phyloP scores from a whole-genome alignment of 2,888 invertebrate genomes.

The Aromia moschata region DNA sequence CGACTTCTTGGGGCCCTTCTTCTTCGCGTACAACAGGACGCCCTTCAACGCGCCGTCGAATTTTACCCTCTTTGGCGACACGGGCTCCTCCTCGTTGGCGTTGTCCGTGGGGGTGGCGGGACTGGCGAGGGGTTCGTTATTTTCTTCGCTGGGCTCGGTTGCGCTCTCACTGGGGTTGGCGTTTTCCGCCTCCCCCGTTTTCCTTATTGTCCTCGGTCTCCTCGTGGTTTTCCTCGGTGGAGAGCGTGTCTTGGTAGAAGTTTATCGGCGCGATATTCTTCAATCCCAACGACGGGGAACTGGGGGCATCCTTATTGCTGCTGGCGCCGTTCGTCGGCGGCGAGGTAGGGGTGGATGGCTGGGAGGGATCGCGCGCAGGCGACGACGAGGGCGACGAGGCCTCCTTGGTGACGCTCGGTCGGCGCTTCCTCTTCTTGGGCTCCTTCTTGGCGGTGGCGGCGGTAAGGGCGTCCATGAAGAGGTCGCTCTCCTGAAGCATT shows the following conservation, averaged over 20 bases:
- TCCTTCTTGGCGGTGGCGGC: constrained; percentile 78
- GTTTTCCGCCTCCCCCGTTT: constrained; percentile 59
- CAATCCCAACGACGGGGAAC: constrained; percentile 57
- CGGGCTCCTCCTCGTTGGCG: constrained; percentile 61
- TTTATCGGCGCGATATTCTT: constrained; percentile 70
- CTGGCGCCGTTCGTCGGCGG: constrained; percentile 41
- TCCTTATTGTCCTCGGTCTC: constrained; percentile 57
- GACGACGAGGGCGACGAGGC: constrained; percentile 62
- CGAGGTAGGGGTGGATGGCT: constrained; percentile 40
- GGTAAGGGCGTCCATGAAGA: constrained; percentile 92
- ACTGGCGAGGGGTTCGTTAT: constrained; percentile 37
- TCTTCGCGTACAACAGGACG: constrained; percentile 77
- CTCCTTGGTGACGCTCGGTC: constrained; percentile 76
- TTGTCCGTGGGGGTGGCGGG: constrained; percentile 52
- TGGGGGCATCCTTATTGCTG: constrained; percentile 42
- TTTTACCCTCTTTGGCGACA: constrained; percentile 37
- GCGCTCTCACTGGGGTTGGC: constrained; percentile 52
- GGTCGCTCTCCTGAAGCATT: constrained; percentile 87
- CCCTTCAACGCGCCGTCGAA: constrained; percentile 74
- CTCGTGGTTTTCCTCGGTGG: constrained; percentile 49
- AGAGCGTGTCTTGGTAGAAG: constrained; percentile 91
- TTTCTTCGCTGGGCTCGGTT: constrained; percentile 46
- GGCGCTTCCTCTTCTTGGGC: constrained; percentile 81
- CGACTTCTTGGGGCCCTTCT: constrained; percentile 81
- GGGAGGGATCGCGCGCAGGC: constrained; percentile 52